Evolutionary conservation across 2,797 vertebrate species (phyloP).

Genomic region (Anisognathus igniventris): DNA sequence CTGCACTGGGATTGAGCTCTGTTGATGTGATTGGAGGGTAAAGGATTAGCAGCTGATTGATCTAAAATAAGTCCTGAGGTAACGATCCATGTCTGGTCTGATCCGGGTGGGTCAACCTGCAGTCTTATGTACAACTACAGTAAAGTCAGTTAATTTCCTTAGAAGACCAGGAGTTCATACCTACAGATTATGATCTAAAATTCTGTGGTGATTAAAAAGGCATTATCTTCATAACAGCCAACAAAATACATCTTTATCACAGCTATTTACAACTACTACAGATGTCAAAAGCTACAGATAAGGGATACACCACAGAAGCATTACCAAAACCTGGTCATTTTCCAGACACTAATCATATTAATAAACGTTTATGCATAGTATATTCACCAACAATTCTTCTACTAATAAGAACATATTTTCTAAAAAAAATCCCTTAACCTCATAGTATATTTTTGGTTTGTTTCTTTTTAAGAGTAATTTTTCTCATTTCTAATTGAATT

Average conservation of each 20-base stretch:
- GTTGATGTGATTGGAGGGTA: fast-evolving
- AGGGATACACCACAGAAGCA: background rate
- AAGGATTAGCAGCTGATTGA: background rate
- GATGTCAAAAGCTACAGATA: background rate
- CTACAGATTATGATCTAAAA: background rate
- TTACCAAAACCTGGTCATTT: background rate
- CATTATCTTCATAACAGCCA: background rate
- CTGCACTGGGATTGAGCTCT: background rate
- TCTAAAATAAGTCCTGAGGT: background rate
- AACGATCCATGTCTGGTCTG: background rate
- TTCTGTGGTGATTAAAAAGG: background rate
- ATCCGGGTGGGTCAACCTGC: background rate
- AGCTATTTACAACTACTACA: background rate
- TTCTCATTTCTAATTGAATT: background rate
- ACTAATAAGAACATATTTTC: background rate
- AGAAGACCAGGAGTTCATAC: background rate
- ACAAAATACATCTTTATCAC: background rate
- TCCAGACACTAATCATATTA: background rate
- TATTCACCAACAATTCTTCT: background rate
- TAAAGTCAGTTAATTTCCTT: background rate
- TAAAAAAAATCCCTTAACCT: background rate
- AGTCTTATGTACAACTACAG: background rate
- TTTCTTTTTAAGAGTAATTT: background rate
- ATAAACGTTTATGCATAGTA: background rate
- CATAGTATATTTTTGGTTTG: background rate